A percentile compares a stretch with the other conserved stretches of the same genome.
Evolutionary conservation across 1,140 invertebrate species (phyloP).

Genomic region (Panonychus citri): DNA sequence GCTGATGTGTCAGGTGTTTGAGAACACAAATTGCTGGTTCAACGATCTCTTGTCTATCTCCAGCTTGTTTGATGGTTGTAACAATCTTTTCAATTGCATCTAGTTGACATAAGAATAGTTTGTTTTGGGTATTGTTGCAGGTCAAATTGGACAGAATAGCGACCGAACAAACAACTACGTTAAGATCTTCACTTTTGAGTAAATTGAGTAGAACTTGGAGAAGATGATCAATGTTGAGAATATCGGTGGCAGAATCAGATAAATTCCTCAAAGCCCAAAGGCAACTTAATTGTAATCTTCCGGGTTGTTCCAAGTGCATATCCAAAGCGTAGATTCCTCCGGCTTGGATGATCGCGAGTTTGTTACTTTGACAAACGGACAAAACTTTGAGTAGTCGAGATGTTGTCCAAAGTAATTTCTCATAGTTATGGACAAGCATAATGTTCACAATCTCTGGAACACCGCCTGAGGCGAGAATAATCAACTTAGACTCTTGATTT

Average conservation of each 20-base stretch:
- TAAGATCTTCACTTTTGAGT: slow-evolving; percentile 52
- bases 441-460: slow-evolving; percentile 89
- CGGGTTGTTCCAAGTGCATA: slow-evolving; percentile 75
- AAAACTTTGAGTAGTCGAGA: slow-evolving; percentile 81
- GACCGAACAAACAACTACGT: slow-evolving; percentile 87
- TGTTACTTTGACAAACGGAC: slow-evolving; percentile 91
- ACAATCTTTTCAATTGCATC: slow-evolving; percentile 87
- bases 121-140: slow-evolving; percentile 95
- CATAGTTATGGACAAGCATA: slow-evolving; percentile 91
- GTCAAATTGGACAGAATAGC: slow-evolving; percentile 95
- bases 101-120: slow-evolving; percentile 77
- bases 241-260: slow-evolving; percentile 82
- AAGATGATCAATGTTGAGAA: slow-evolving; percentile 2
- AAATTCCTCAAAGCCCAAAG: slow-evolving; percentile 92
- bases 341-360: slow-evolving; percentile 87
- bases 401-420: slow-evolving; percentile 95
- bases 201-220: slow-evolving; percentile 40
- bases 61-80: slow-evolving; percentile 72
- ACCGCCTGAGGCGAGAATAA: slow-evolving; percentile 70
- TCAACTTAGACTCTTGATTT: slow-evolving; percentile 92
- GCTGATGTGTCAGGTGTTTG: slow-evolving; percentile 80
- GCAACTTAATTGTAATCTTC: slow-evolving; percentile 82
- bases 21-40: slow-evolving; percentile 92
- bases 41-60: slow-evolving; percentile 90
- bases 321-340: slow-evolving; percentile 89